Conservation (phyloP, 2,888 invertebrate genomes). For the Papilio gigon region DNA sequence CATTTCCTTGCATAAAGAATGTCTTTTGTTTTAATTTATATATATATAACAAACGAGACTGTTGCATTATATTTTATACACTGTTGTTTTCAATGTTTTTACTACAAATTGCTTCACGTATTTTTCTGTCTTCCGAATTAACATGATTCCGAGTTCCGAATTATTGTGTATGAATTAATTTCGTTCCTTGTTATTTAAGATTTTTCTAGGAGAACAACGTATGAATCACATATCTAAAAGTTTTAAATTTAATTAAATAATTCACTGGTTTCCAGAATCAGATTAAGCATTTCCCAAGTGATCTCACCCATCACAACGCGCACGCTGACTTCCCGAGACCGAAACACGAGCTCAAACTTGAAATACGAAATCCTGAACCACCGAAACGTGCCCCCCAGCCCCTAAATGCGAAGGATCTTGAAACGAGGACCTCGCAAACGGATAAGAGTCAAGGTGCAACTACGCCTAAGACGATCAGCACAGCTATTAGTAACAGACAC, state of each 20-base stretch:
- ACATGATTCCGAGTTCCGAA: no score
- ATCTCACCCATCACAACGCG: conserved; percentile 75
- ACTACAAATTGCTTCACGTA: no score
- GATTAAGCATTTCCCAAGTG: conserved; percentile 73
- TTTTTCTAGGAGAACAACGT: background rate
- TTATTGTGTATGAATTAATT: no score
- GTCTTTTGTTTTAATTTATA: background rate
- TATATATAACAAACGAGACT: background rate
- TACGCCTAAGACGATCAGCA: conserved; percentile 86
- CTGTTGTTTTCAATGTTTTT: background rate
- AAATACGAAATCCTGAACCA: conserved; percentile 72
- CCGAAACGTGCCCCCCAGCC: conserved; percentile 66
- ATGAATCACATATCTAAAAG: background rate
- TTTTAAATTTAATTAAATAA: background rate
- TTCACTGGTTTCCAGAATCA: conserved; percentile 65
- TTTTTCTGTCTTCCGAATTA: no score
- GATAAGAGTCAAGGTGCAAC: conserved; percentile 82
- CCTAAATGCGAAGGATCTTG: conserved; percentile 68
- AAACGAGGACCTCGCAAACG: conserved; percentile 69
- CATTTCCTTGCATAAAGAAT: background rate
- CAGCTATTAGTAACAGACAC: conserved; percentile 86
- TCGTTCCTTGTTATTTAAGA: background rate
- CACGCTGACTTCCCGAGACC: conserved; percentile 75
- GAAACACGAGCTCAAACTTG: conserved; percentile 71
- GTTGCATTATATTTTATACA: background rate